Conservation (phyloP, 1,140 invertebrate species). For the Brachystomella parvula region DNA sequence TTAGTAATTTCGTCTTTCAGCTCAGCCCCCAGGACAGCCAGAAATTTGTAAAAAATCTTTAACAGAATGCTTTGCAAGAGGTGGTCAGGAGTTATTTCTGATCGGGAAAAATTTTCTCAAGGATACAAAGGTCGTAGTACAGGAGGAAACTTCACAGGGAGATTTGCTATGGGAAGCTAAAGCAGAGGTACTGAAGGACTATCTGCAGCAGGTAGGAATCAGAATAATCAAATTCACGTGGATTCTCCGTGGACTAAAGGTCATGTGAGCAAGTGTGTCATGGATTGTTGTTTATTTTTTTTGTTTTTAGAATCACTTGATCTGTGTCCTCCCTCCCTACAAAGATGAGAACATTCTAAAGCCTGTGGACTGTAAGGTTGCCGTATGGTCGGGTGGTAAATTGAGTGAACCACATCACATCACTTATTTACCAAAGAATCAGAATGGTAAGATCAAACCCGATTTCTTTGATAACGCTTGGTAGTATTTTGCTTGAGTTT, state of each 20-base stretch:
- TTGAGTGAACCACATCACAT: constrained; percentile 79
- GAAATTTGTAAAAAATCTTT: constrained; percentile 91
- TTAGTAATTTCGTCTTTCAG: constrained; percentile 48
- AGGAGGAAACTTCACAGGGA: constrained; percentile 52
- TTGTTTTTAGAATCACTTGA: constrained; percentile 74
- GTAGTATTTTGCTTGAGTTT: constrained; percentile 19
- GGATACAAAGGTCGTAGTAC: constrained; percentile 82
- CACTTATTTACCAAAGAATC: constrained; percentile 52
- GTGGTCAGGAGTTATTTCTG: constrained; percentile 84
- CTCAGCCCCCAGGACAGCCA: constrained; percentile 88
- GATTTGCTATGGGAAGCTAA: constrained; percentile 63
- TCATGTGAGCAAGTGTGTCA: no score
- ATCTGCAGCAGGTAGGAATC: constrained; percentile 60
- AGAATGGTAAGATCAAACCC: constrained; percentile 29
- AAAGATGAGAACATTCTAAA: constrained; percentile 54
- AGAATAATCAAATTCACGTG: not conserved
- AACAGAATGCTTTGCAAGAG: constrained; percentile 64
- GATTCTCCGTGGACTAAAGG: no score
- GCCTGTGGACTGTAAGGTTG: constrained; percentile 55
- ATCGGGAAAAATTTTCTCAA: constrained; percentile 95
- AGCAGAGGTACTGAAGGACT: constrained; percentile 72
- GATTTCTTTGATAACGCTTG: constrained; percentile 14
- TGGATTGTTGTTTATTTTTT: no score
- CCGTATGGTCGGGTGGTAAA: constrained; percentile 76
- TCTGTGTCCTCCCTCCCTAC: constrained; percentile 81